These are phyloP conservation scores for Panthera leo DNA, from an alignment of 2,113 vertebrate species.

Conservation along the genomic window DNA sequence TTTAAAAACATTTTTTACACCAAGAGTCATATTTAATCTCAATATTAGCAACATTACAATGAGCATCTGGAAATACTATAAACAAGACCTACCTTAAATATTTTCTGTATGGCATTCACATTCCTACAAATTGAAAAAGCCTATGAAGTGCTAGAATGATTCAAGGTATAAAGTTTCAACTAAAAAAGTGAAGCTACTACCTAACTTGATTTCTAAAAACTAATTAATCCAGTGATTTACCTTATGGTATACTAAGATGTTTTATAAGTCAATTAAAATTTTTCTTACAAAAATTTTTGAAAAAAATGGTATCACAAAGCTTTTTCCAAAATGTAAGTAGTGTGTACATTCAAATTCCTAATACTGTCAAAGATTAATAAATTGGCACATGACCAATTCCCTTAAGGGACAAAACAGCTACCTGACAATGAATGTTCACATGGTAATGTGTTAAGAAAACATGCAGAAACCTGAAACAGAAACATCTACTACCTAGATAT, in stretches of 20 bases:
- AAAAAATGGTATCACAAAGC: neutral
- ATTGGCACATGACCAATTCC: slow-evolving; percentile 64
- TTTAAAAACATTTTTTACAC: neutral
- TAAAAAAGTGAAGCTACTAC: slow-evolving; percentile 1
- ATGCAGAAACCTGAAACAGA: slow-evolving; percentile 58
- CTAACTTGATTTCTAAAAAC: neutral
- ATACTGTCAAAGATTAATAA: slow-evolving; percentile 52
- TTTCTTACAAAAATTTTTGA: neutral
- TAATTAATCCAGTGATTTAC: neutral
- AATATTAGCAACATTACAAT: neutral
- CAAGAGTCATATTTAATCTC: neutral
- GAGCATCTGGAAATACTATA: neutral
- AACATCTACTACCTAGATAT: neutral
- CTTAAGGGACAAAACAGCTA: slow-evolving; percentile 50
- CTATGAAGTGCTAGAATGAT: neutral
- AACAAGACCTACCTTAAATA: neutral
- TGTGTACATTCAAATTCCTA: slow-evolving; percentile 10
- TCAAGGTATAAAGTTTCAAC: neutral
- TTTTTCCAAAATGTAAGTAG: slow-evolving; percentile 32
- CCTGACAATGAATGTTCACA: slow-evolving; percentile 49
- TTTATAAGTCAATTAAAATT: neutral
- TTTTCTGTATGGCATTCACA: neutral
- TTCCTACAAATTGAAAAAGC: neutral
- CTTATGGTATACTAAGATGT: neutral
- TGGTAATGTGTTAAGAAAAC: neutral